Base-by-base conservation (phyloP, 2,113 vertebrate genomes). In the Acanthisitta chloris region DNA sequence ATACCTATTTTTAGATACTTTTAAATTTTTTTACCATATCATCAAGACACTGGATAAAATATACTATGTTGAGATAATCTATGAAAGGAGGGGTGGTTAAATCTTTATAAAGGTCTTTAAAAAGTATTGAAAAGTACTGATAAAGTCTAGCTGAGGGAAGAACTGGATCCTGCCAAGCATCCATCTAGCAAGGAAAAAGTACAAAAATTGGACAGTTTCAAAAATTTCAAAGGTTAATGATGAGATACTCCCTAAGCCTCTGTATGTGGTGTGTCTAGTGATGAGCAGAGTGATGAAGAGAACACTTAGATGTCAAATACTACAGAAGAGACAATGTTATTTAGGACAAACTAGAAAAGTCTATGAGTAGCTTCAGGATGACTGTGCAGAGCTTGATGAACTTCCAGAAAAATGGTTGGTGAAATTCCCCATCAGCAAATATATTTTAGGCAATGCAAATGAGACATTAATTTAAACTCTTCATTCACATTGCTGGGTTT, bases 361-460 rank as follows among this genome's bases (percentile, higher is more conserved):
- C 55, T 9, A 0, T 13, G 51, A 74, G 59, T 25, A 28, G 72
- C 69, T 67, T 85, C 40, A 76, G 51, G 2, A 0, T 72, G 81
- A 82, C 86, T 70, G 20, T 25, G 45, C 46, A 83, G 76, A 36
- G 25, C 82, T 48, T 38, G 1, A n/a, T 57, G 86, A 88, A 49
- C 36, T 73, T 77, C 59, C 79, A 92, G 67, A 80, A 61, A 67
- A 94, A 88, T 1, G 55, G 72, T 0, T 78, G 85, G 48, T 1
- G 18, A 92, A 95, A 74, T 52, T 84, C 76, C 57, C 76, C 69
- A n/a, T 79, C 83, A 96, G 93, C 90, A 90, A 94, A 86, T 93
- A 69, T 78, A 94, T 92, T 95, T 88, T 76, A 69, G 72, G 86
- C 78, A 94, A 96, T 96, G 90, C 90, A 96, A 96, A 96, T 78